Evolutionary conservation across 2,797 vertebrate species (phyloP).

Genomic region (Malurus leucopterus): DNA sequence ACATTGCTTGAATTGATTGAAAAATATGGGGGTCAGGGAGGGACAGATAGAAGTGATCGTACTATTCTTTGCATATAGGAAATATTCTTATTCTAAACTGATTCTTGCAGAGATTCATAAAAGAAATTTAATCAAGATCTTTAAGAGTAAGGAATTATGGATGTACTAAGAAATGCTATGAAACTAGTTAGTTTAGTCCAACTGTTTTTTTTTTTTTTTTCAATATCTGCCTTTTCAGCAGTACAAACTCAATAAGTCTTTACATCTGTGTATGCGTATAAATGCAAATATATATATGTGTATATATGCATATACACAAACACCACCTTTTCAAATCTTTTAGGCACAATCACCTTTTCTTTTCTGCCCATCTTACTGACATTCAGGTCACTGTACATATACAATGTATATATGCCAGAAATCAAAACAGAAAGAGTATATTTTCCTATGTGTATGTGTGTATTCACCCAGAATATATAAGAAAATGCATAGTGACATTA

Average conservation of each 20-base stretch:
- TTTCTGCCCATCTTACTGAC: not conserved
- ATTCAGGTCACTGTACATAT: not conserved
- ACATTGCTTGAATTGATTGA: not conserved
- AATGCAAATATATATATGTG: rapidly evolving
- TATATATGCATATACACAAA: too few species aligned
- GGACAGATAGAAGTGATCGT: not conserved
- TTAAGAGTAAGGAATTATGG: not conserved
- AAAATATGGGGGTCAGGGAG: not conserved
- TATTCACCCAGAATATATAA: not conserved
- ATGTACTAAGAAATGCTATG: not conserved
- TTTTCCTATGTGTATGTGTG: not conserved
- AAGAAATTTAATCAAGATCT: not conserved
- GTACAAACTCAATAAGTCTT: not conserved
- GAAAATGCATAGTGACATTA: not conserved
- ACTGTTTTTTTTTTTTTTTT: not conserved
- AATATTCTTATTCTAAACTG: not conserved
- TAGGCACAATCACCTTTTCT: not conserved
- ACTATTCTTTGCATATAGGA: not conserved
- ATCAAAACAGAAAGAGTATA: rapidly evolving
- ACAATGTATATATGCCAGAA: rapidly evolving
- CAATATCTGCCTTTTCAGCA: not conserved
- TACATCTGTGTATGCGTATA: rapidly evolving
- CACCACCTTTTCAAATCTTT: not conserved
- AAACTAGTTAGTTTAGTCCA: not conserved
- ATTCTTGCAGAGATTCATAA: not conserved